These are phyloP conservation scores for Archivesica marissinica DNA, from an alignment of 1,140 invertebrate genomes.

Conservation along the genomic window DNA sequence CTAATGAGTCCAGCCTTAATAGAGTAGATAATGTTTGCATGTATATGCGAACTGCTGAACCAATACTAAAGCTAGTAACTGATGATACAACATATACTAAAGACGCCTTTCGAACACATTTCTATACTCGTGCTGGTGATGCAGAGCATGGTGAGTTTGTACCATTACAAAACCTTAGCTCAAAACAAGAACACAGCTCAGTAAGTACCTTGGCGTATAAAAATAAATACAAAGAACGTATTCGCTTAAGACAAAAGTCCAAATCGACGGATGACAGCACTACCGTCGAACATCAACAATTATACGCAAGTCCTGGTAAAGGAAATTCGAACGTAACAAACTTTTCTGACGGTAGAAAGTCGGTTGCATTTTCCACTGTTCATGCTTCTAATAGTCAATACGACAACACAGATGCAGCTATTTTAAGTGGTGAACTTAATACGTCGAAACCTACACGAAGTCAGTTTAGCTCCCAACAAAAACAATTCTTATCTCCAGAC, in stretches of 20 bases:
- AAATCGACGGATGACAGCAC: neutral
- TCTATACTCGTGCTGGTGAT: neutral
- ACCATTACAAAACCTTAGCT: neutral
- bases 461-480: neutral
- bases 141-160: neutral
- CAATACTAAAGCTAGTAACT: neutral
- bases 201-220: neutral
- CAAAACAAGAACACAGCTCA: neutral
- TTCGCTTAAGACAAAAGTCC: conserved; percentile 5
- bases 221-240: conserved; percentile 9
- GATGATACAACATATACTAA: neutral
- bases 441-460: neutral
- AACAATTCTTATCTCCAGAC: conserved; percentile 39
- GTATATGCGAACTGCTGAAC: neutral
- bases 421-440: neutral
- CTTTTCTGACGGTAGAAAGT: neutral
- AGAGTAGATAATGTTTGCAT: neutral
- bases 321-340: too few relatives aligned
- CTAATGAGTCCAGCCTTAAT: neutral
- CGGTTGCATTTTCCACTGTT: conserved; percentile 6
- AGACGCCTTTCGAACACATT: neutral
- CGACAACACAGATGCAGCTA: neutral
- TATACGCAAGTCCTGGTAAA: neutral
- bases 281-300: neutral
- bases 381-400: neutral